Base-by-base conservation (phyloP, 2,797 vertebrate genomes). In the Pterois miles region DNA sequence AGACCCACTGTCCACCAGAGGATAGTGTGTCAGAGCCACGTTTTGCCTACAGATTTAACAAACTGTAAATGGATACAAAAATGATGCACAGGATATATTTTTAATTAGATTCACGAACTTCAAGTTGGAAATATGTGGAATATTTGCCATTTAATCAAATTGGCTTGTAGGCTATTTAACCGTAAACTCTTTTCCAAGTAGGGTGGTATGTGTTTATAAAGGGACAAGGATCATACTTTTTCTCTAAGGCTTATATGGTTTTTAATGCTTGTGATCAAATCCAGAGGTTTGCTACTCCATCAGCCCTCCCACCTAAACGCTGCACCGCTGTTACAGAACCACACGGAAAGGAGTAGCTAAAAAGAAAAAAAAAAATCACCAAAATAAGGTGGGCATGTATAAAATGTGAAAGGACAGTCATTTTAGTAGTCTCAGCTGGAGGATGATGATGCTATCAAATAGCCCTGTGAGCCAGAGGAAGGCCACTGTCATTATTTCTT, bases 401-500 rank as follows among this genome's bases (percentile, higher is more conserved):
- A 16, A 48, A 31, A 57, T 62, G 9, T 57, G 12, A 48, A 33
- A 53, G 34, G 9, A 3, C 43, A 14, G 56, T 71, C 29, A 65
- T 71, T 74, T 43, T 10, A 52, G 20, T 20, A 8, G 16, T 14
- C 10, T 59, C 63, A 29, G 16, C 43, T 69, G 18, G 27, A 65
- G 56, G 58, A 65, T 33, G 66, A 76, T 57, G 40, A 60, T 80
- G 46, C 36, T 40, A 25, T 59, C 22, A 76, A 75, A 57, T 48
- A 31, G n/a, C 14, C 33, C 38, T 60, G 40, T 14, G 52, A 70
- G 58, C 70, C 63, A 57, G 65, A 74, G n/a, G 34, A 50, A 12
- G 48, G 25, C n/a, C 53, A 38, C 5, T n/a, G 69, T 53, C 50
- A 74, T 85, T 78, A 69, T 68, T 65, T 73, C 34, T 58, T 54